Percentiles rank a stretch among this genome's conserved stretches.
These are phyloP conservation scores for Myotis myotis DNA, from an alignment of 2,797 vertebrate species.

Conservation along the genomic window DNA sequence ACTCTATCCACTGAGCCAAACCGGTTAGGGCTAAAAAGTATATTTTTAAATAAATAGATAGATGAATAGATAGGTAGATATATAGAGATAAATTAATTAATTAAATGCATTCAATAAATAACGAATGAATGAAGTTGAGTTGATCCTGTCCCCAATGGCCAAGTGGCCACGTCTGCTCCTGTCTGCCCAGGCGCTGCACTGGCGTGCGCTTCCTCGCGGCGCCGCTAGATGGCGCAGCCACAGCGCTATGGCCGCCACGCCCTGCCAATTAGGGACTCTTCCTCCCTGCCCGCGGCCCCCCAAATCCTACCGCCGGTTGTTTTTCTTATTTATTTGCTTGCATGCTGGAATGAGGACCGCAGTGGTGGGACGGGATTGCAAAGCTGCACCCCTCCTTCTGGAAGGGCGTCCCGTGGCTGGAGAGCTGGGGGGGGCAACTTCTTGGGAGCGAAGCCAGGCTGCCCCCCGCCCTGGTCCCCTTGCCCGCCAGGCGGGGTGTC, in stretches of 20 bases:
- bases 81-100: too few relatives aligned
- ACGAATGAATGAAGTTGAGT: too few relatives aligned
- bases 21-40: too few relatives aligned
- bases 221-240: constrained; percentile 61
- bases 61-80: too few relatives aligned
- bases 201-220: background rate
- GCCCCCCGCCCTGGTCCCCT: background rate
- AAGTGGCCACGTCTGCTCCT: too few relatives aligned
- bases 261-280: constrained; percentile 51
- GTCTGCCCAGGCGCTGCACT: background rate
- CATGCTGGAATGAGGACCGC: background rate
- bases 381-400: background rate
- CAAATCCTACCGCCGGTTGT: background rate
- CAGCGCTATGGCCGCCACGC: background rate
- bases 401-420: background rate
- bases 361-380: background rate
- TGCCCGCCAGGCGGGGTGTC: background rate
- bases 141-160: too few relatives aligned
- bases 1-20: too few relatives aligned
- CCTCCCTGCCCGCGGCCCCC: too few relatives aligned
- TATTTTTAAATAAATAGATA: too few relatives aligned
- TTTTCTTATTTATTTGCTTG: background rate
- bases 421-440: background rate
- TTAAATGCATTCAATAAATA: too few relatives aligned
- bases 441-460: background rate